Evolutionary conservation across 2,888 invertebrate species (phyloP), one percentile per base, ranked within the genome.

Genomic region (Caenorhabditis sp.): DNA sequence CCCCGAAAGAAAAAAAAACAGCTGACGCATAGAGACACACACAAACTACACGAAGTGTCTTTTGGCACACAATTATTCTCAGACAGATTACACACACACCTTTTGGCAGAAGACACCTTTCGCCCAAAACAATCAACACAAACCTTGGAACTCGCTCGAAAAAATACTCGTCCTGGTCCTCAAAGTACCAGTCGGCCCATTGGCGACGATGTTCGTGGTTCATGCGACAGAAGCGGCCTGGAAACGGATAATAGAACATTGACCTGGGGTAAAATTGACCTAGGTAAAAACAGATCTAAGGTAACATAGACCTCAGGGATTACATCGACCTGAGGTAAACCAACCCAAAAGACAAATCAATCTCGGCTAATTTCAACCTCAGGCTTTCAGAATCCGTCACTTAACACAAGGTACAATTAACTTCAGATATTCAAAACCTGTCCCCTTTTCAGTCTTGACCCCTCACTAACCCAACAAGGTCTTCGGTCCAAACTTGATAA

Each of bases 131-230:
- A n/a, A 31, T n/a, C 4, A 38, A 61, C n/a, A 61, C 7, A 19
- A 19, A 87, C 90, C 91, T 87, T 14, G 91, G 91, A 19, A 91
- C 91, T 70, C 91, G 73, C 68, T 91, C 91, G 79, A 91, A 91
- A 77, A 91, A 91, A 80, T 90, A 91, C 75, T 91, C 91, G 73
- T 89, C 89, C 54, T 86, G 84, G 58, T 90, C 90, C 49, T 91
- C 91, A 63, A 91, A 91, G 79, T 88, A 91, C 68, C 88, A 87
- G 68, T 91, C 91, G 8, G 90, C 90, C 91, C 91, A 91, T 22
- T 86, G 86, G 49, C 88, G 82, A 35, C 91, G 86, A 54, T 91
- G 91, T 41, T 91, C 91, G 61, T 91, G 90, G 80, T 92, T 89
- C 91, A 91, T 91, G 24, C 91, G 86, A 44, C 86, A 87, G 61